Conservation (phyloP, 2,888 invertebrate genomes). For the Meteorus colon region DNA sequence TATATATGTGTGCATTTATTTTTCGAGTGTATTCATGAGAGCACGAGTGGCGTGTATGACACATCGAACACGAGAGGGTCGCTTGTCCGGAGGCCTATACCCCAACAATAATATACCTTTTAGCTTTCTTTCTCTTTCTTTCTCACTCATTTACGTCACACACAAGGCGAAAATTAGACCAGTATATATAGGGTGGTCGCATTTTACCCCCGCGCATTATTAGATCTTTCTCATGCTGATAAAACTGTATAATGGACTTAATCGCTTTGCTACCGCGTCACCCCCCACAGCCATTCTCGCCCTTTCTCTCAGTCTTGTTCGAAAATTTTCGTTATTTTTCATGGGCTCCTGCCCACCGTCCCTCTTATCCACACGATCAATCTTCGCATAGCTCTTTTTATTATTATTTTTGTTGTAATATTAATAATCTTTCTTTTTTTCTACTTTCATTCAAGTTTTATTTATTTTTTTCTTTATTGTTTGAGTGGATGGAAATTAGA, state of each 20-base stretch:
- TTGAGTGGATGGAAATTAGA: not conserved
- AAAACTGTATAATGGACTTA: constrained; percentile 72
- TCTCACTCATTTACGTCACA: constrained; percentile 31
- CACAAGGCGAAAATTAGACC: constrained; percentile 59
- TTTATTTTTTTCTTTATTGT: not conserved
- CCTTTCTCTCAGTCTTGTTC: not conserved
- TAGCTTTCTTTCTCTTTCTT: constrained; percentile 23
- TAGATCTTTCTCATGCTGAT: constrained; percentile 74
- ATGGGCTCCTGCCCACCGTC: constrained; percentile 63
- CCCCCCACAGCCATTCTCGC: constrained; percentile 49
- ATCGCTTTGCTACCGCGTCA: constrained; percentile 66
- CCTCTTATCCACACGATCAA: constrained; percentile 63
- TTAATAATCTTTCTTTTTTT: not conserved
- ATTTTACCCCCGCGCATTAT: constrained; percentile 54
- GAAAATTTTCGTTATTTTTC: constrained; percentile 72
- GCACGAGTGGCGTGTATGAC: constrained; percentile 68
- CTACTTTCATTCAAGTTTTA: not conserved
- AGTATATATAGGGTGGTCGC: constrained; percentile 45
- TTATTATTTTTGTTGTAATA: constrained; percentile 1
- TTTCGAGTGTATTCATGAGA: constrained; percentile 40
- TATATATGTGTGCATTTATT: not conserved
- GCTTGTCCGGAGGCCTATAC: constrained; percentile 26
- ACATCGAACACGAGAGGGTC: constrained; percentile 59
- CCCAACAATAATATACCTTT: not conserved
- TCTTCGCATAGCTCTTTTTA: constrained; percentile 50